Base-by-base conservation (phyloP, 2,888 invertebrate genomes). In the Drosophila ezoana region DNA sequence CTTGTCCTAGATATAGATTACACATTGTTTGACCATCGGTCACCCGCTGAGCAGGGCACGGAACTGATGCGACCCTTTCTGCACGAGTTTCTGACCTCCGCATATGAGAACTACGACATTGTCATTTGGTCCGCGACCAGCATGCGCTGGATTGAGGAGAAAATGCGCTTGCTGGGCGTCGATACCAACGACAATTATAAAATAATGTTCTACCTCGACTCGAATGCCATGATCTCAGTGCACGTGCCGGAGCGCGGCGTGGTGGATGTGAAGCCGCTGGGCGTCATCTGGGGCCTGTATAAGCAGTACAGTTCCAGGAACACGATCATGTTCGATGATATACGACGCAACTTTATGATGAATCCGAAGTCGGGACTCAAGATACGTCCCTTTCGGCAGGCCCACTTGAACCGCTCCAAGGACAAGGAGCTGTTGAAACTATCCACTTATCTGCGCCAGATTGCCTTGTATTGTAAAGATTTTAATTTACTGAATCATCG, bases 71-170 rank as follows among this genome's bases (percentile, higher is more conserved):
- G 99, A 68, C 99, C 99, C 0, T 98, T 95, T 91, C 94, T 99
- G 33, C 99, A 99, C 90, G 98, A 99, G 91, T 99, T 99, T 92
- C 93, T 99, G 0, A 95, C 96, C 1, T 94, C 95, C 1, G 97
- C 97, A 0, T 98, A 98, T 89, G 95, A 95, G 90, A 94, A 98
- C 92, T 99, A 98, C 86, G 99, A 99, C 89, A 98, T 99, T 78
- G 98, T 97, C 0, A 98, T 99, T 78, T 99, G 99, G 99, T 99
- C 99, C 4, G 99, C 99, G 0, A 99, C 99, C 0, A 97, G 97
- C 70, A 98, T 99, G 98, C 98, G 97, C 89, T 99, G 98, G 98
- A 98, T 99, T 45, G 97, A 98, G 84, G 98, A 98, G 89, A 99
- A 99, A 92, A 98, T 99, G 98, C 95, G 96, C 67, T 93, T 98